Evolutionary conservation across 2,113 vertebrate species (phyloP), one percentile per base, ranked within the genome.

Genomic region (Phyllostomus hastatus): DNA sequence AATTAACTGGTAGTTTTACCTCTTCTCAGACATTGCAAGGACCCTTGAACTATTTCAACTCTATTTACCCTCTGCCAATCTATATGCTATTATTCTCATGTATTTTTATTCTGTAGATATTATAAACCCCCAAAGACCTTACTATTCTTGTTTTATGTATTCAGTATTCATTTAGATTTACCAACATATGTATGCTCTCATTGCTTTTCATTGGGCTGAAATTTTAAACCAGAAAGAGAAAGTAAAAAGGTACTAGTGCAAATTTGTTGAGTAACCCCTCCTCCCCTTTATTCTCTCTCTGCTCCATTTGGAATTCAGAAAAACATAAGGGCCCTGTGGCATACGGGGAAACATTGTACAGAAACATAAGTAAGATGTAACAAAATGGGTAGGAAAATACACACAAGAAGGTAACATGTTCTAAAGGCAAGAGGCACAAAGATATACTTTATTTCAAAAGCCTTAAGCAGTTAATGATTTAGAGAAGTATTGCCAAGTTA

Each of bases 401-500:
- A 90, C 38, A 91, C 61, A 90, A 75, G 76, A 91, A 83, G 4
- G 19, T 72, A 96, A 76, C n/a, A 41, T 54, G 19, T 7, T 89
- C 54, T 86, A 52, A 72, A 84, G 38, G 35, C 80, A 94, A 91
- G 52, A 95, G 52, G 76, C 76, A 95, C 96, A 95, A 96, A 95
- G 48, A 69, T 59, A 76, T 3, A 50, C 79, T 97, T 93, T 92
- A 91, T 86, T 91, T 75, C 46, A 93, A 90, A 96, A 79, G 50
- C 24, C 72, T 81, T 80, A 87, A 76, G 52, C 48, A 95, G 41
- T 90, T 97, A 94, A 88, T 95, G 67, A 97, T 84, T 86, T 95
- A 41, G 67, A 92, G 69, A 95, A 88, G 26, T 75, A 90, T 66
- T 97, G 88, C 90, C 85, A 96, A 95, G n/a, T 93, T 96, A 57